Percentiles rank a stretch among this genome's conserved stretches.
These are phyloP conservation scores for Drosophila tanythrix DNA, from an alignment of 2,888 invertebrate species.

Conservation along the genomic window DNA sequence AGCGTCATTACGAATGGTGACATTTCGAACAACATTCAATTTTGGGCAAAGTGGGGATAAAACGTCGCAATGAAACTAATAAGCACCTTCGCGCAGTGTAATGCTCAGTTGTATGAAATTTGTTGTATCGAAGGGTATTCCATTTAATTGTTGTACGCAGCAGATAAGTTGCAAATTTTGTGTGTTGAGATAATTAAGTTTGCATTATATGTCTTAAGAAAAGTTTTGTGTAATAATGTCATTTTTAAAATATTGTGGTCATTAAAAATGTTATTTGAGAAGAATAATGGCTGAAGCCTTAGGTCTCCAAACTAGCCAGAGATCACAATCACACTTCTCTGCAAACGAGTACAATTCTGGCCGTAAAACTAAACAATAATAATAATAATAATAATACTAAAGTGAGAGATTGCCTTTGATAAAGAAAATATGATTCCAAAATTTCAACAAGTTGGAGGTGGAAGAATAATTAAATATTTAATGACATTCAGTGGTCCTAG, in stretches of 20 bases:
- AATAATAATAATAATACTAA: not conserved
- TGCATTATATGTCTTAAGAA: not conserved
- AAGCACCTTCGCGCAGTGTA: not conserved
- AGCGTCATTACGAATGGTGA: not conserved
- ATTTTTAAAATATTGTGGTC: no score
- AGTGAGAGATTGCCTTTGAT: not conserved
- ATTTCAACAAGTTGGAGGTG: not conserved
- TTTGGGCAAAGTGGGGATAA: not conserved
- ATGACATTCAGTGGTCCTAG: not conserved
- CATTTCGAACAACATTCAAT: not conserved
- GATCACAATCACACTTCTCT: not conserved
- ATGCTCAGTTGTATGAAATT: not conserved
- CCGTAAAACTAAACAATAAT: not conserved
- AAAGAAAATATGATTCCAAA: not conserved
- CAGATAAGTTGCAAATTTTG: not conserved
- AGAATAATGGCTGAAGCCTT: not conserved
- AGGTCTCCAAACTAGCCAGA: not conserved
- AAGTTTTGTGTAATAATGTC: not conserved
- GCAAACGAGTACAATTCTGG: no score
- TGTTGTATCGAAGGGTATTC: not conserved
- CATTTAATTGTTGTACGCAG: not conserved
- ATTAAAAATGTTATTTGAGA: no score
- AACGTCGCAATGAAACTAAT: not conserved
- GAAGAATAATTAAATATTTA: not conserved
- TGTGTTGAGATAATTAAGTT: not conserved